Base-by-base conservation (phyloP, 2,113 vertebrate species). In the Pogonocichla stellata region DNA sequence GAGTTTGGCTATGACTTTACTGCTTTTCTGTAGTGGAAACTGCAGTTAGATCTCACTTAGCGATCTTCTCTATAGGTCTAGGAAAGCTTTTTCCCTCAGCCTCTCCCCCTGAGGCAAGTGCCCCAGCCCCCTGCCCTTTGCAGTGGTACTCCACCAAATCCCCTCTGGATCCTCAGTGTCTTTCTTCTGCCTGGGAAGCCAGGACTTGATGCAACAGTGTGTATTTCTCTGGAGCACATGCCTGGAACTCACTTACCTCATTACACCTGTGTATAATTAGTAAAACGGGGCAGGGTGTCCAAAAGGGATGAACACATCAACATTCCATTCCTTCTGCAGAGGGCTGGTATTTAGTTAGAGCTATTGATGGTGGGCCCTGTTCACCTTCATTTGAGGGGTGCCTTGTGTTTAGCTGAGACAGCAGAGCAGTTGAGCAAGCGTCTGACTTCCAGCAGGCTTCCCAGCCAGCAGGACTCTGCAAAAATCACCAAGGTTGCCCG, bases 201-300 rank as follows among this genome's bases (percentile, higher is more conserved):
- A 78, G 40, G 36, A 48, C 23, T 88, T 47, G 48, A 29, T n/a
- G 28, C 14, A 56, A 50, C 1, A 5, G 34, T 20, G 20, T 36
- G 20, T 14, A 23, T 88, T 83, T 51, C 43, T 72, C 72, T 65
- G 42, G 31, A 56, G 58, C 48, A 60, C 3, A 4, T 48, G 23
- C 34, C 42, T 48, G 42, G 22, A 64, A 26, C 15, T 14, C 28
- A 36, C 34, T 61, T 33, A 57, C 24, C 50, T 57, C 20, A 4
- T 80, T 60, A 48, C 29, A 47, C 6, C 12, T 12, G 47, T 66
- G n/a, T 0, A 0, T 28, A 40, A 28, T 85, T 66, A 45, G 31
- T 22, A 36, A 57, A 85, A 66, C 0, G 0, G n/a, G 28, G 3
- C 14, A 74, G 28, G 31, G 8, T 23, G 10, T n/a, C 85, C 22